A percentile compares a stretch with the other conserved stretches of the same genome.
phyloP scores from a whole-genome alignment of 1,140 invertebrate genomes.

The Orius laevigatus region DNA sequence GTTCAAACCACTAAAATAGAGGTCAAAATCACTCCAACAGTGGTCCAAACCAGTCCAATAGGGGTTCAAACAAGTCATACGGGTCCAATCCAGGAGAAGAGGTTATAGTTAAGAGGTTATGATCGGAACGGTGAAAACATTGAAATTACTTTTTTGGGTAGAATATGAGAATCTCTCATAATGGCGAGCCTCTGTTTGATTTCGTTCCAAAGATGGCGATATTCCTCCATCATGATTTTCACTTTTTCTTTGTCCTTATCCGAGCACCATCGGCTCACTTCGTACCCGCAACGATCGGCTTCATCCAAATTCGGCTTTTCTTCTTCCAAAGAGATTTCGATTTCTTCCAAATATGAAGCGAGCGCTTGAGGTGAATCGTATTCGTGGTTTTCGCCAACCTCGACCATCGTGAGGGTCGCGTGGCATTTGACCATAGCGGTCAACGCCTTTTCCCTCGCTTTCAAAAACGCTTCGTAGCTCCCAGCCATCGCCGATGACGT shows the following conservation, averaged over 20 bases:
- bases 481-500: not conserved
- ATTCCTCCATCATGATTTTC: conserved; percentile 49
- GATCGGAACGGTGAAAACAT: too few species aligned
- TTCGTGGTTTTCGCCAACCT: not conserved
- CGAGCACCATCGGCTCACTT: conserved; percentile 37
- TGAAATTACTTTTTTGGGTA: not conserved
- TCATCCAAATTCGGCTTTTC: conserved; percentile 33
- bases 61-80: too few species aligned
- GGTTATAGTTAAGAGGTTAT: too few species aligned
- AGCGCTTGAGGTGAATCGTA: not conserved
- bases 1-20: too few species aligned
- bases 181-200: conserved; percentile 35
- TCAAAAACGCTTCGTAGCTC: conserved; percentile 3
- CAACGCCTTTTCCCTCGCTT: not conserved
- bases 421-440: not conserved
- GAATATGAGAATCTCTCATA: not conserved
- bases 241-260: conserved; percentile 34
- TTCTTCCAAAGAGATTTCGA: conserved; percentile 38
- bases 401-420: conserved; percentile 1
- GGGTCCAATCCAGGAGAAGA: too few species aligned
- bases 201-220: conserved; percentile 45
- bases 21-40: too few species aligned
- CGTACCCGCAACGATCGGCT: conserved; percentile 39
- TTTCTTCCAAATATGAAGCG: conserved; percentile 18
- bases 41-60: too few species aligned